Conservation (phyloP, 1,140 invertebrate genomes). For the Aphis craccivora region DNA sequence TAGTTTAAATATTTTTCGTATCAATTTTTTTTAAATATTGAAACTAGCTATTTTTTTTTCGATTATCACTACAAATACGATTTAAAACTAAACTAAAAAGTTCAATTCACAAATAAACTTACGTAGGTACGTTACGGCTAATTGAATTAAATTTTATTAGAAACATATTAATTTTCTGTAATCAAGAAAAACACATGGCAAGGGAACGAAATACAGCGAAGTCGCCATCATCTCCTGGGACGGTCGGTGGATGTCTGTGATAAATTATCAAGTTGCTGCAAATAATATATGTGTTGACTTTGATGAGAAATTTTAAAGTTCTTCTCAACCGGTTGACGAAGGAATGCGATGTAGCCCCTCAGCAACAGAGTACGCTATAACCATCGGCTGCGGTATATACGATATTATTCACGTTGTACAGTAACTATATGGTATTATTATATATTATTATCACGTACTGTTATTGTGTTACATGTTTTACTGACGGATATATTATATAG, state of each 20-base stretch:
- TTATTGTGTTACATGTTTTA: background rate
- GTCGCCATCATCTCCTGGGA: too few relatives aligned
- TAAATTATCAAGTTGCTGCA: too few relatives aligned
- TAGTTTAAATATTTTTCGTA: background rate
- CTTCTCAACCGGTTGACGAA: background rate
- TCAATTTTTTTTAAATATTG: background rate
- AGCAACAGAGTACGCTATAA: background rate
- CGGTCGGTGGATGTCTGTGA: too few relatives aligned
- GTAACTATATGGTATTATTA: background rate
- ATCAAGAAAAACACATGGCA: too few relatives aligned
- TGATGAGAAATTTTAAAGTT: background rate
- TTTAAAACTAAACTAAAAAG: background rate
- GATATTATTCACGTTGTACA: background rate
- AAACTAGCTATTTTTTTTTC: background rate
- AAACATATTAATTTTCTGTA: too few relatives aligned
- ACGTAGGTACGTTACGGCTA: background rate
- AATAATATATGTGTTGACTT: too few relatives aligned
- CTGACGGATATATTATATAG: too few relatives aligned
- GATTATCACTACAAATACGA: background rate
- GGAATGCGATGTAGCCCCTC: background rate
- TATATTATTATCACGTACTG: background rate
- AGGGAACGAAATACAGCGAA: too few relatives aligned
- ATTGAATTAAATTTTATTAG: background rate
- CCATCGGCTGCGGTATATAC: background rate
- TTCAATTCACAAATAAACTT: background rate